phyloP scores from a whole-genome alignment of 2,113 vertebrate species.

The Pedionomus torquatus region DNA sequence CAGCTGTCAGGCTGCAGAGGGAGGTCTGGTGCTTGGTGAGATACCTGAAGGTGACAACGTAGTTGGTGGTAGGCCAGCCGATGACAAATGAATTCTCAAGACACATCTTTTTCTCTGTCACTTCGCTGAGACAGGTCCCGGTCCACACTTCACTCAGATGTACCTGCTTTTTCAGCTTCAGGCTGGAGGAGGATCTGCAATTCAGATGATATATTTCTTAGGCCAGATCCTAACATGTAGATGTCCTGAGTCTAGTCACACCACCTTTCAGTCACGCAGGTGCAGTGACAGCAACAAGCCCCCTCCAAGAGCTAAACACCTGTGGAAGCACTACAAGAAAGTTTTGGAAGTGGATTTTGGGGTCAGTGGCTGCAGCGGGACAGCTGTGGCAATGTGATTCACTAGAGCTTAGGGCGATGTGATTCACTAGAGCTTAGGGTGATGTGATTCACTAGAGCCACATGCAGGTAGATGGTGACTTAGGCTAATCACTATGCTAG shows the following conservation, averaged over 20 bases:
- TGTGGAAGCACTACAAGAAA: neutral
- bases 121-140: conserved; percentile 60
- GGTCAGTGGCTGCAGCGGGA: neutral
- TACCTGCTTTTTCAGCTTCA: conserved; percentile 81
- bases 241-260: neutral
- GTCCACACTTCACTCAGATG: conserved; percentile 79
- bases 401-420: neutral
- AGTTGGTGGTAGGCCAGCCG: conserved; percentile 82
- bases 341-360: neutral
- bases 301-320: neutral
- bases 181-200: conserved; percentile 76
- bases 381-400: neutral
- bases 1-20: neutral
- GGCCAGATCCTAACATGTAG: neutral
- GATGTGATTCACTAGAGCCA: neutral
- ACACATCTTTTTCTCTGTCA: conserved; percentile 76
- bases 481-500: neutral
- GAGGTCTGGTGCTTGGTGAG: neutral
- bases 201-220: neutral
- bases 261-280: neutral
- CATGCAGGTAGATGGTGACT: neutral
- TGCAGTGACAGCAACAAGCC: neutral
- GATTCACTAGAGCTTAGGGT: neutral
- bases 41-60: conserved; percentile 80
- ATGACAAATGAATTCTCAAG: conserved; percentile 78